Evolutionary conservation across 1,140 invertebrate species (phyloP).

Genomic region (Pentalonia nigronervosa): DNA sequence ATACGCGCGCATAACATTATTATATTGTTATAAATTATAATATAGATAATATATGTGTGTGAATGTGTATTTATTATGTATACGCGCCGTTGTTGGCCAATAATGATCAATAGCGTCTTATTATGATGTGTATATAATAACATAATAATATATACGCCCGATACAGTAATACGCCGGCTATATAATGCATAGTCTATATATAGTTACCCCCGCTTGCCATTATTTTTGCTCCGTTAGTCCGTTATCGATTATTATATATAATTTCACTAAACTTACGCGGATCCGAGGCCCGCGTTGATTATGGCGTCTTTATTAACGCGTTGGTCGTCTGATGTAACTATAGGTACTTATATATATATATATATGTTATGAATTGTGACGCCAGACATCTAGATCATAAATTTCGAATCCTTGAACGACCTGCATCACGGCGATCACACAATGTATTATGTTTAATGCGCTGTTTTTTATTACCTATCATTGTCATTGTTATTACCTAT

Average conservation of each 20-base stretch:
- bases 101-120: constrained; percentile 5
- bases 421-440: neutral
- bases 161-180: neutral
- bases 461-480: neutral
- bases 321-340: neutral
- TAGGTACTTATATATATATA: too few species aligned
- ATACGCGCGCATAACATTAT: neutral
- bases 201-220: neutral
- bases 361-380: neutral
- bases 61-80: neutral
- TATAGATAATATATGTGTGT: neutral
- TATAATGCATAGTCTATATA: neutral
- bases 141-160: neutral
- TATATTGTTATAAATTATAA: constrained; percentile 10
- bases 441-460: neutral
- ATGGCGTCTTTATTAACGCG: neutral
- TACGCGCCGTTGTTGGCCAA: constrained; percentile 10
- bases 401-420: constrained; percentile 20
- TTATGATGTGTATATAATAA: neutral
- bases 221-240: neutral
- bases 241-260: constrained; percentile 39
- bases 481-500: neutral
- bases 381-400: neutral
- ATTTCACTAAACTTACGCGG: neutral
- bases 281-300: neutral